A percentile compares a stretch with the other conserved stretches of the same genome.
Evolutionary conservation across 2,888 invertebrate species (phyloP).

Genomic region (Chironomus tentans): DNA sequence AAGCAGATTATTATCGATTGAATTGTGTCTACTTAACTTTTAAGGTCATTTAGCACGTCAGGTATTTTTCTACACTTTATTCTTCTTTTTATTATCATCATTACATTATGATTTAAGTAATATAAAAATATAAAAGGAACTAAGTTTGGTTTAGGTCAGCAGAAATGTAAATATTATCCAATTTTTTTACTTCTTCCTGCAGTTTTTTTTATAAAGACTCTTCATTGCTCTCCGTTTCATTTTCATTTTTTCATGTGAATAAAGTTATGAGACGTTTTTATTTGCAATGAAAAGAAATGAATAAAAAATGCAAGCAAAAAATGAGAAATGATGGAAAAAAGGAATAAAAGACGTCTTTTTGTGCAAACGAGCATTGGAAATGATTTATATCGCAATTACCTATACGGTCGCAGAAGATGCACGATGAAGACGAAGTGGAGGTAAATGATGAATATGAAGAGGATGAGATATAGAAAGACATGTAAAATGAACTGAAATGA

Average conservation of each 20-base stretch:
- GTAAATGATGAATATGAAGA: neutral
- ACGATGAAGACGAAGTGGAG: neutral
- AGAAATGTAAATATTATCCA: neutral
- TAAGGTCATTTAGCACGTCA: neutral
- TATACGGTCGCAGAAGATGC: neutral
- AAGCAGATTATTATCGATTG: conserved; percentile 6
- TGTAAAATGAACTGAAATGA: neutral
- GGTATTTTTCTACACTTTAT: neutral
- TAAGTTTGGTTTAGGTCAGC: neutral
- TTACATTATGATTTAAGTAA: neutral
- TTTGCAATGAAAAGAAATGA: neutral
- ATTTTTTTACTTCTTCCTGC: neutral
- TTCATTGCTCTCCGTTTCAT: neutral
- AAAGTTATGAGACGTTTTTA: neutral
- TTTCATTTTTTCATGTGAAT: neutral
- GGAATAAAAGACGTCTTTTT: neutral
- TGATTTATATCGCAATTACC: conserved; percentile 21
- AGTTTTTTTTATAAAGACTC: neutral
- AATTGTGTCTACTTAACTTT: neutral
- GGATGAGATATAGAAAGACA: neutral
- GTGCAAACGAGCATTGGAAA: neutral
- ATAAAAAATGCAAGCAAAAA: neutral
- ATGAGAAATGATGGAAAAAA: neutral
- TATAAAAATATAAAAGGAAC: neutral
- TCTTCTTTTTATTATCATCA: too few species aligned